Base-by-base conservation (phyloP, 2,888 invertebrate genomes). In the Clusia tigrina region DNA sequence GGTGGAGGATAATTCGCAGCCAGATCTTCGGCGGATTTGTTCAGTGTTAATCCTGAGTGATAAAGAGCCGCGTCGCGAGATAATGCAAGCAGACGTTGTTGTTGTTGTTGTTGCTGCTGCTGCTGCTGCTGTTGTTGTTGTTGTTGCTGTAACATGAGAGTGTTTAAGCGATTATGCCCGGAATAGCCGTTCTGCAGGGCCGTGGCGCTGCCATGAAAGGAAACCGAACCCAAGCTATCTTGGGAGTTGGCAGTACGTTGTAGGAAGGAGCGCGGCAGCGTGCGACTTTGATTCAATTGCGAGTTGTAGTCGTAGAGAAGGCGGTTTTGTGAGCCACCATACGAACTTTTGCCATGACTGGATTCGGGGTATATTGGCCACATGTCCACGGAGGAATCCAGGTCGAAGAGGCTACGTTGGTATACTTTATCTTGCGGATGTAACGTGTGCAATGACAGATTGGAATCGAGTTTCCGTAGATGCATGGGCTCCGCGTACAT, bases 181-280 rank as follows among this genome's bases (percentile, higher is more conserved):
- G 68, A 64, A n/a, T 70, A 68, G 12, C 54, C 70, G 62, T 71
- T 78, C 23, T 78, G 75, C 54, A 76, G 59, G 2, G 67, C 67
- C 20, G 58, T 60, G 5, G 66, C 56, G 42, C 42, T 42, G 9
- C 15, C n/a, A 6, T 48, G 64, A n/a, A 61, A n/a, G 1, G 65
- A 59, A 15, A 55, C 61, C 20, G 71, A 71, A 1, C 70, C 71
- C 5, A 71, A 23, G 63, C 72, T 71, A 15, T 79, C 77, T 63
- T 78, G 80, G 2, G 78, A 78, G 46, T 77, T 78, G 12, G 71
- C 70, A 46, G 69, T 74, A 20, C 78, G 77, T 12, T 82, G 81
- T 60, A 83, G 67, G 56, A 83, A 83, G 64, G 79, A 78, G 25
- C 84, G 75, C 15, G 84, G 84, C 59, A 84, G 63, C 32, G 83